Evolutionary conservation across 2,888 invertebrate species (phyloP), one percentile per base, ranked within the genome.

Genomic region (Polietes domitor): DNA sequence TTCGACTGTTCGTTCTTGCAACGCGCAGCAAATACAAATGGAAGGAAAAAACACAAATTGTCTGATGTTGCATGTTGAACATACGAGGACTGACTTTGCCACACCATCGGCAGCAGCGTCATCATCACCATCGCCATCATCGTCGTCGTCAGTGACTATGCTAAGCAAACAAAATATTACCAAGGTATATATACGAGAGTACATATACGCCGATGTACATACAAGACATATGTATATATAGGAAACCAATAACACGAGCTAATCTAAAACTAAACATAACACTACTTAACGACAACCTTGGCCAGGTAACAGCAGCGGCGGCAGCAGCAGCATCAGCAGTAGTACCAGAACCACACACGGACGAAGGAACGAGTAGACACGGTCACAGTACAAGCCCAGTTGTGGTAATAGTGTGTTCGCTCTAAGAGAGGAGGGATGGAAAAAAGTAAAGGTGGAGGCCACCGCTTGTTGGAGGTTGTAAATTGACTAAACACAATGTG

Each of bases 401-500:
- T 41, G 24, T 72, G 19, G 68, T 43, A 32, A 53, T 76, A 58
- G 32, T 41, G 10, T 0, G 26, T 68, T 71, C 32, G 28, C 71
- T 61, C 68, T 12, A 63, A 24, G 5, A 17, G 32, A 26, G 28
- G 19, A 65, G 41, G 41, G 17, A 65, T 41, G 12, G 0, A 28
- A 32, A 55, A 17, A 43, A n/a, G 43, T 65, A 72, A 50, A 79
- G 84, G 81, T 79, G 81, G 81, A 78, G 78, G 81, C 83, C 83
- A 78, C 65, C 74, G 41, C 80, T 78, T 80, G 80, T 78, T 83
- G 77, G 68, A 83, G 82, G 79, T 86, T 86, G 85, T 84, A 85
- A 86, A 85, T 86, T 86, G 84, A 79, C 85, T 82, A 83, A 85
- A 80, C 83, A 81, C 47, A 76, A 84, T 21, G 78, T 82, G 84